A percentile compares a stretch with the other conserved stretches of the same genome.
These are phyloP conservation scores for Passer montanus DNA, from an alignment of 2,113 vertebrate genomes.

Conservation along the genomic window DNA sequence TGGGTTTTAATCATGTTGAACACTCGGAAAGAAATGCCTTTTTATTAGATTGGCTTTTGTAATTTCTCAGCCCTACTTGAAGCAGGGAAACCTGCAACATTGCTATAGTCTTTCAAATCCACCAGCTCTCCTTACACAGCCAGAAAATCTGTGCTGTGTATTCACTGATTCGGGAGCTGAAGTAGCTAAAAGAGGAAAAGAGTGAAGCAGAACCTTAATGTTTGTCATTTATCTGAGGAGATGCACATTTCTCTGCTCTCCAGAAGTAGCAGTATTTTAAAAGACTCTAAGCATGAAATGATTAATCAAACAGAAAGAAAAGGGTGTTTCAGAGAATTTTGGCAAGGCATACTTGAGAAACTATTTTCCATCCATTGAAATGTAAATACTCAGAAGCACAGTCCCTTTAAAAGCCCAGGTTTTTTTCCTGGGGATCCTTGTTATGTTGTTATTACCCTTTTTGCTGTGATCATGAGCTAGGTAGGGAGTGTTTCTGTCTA, in stretches of 20 bases:
- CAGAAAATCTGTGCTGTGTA: not conserved
- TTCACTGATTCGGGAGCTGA: not conserved
- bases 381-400: conserved; percentile 54
- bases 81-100: not conserved
- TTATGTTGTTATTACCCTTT: not conserved
- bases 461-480: not conserved
- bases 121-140: not conserved
- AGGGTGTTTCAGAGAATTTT: conserved; percentile 37
- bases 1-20: not conserved
- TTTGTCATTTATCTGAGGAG: conserved; percentile 4
- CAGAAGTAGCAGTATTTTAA: conserved; percentile 39
- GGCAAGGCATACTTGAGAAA: conserved; percentile 43
- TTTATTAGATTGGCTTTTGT: conserved; percentile 14
- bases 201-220: not conserved
- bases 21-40: conserved; percentile 13
- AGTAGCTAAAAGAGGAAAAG: not conserved
- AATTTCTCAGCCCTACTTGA: not conserved
- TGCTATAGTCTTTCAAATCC: not conserved
- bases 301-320: conserved; percentile 66
- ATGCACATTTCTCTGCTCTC: conserved; percentile 7
- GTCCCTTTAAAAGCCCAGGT: not conserved
- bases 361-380: conserved; percentile 55
- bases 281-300: conserved; percentile 26
- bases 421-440: conserved; percentile 26
- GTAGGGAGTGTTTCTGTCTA: not conserved